Percentiles rank a stretch among this genome's conserved stretches.
phyloP scores from a whole-genome alignment of 1,140 invertebrate species.

The Limonius californicus region DNA sequence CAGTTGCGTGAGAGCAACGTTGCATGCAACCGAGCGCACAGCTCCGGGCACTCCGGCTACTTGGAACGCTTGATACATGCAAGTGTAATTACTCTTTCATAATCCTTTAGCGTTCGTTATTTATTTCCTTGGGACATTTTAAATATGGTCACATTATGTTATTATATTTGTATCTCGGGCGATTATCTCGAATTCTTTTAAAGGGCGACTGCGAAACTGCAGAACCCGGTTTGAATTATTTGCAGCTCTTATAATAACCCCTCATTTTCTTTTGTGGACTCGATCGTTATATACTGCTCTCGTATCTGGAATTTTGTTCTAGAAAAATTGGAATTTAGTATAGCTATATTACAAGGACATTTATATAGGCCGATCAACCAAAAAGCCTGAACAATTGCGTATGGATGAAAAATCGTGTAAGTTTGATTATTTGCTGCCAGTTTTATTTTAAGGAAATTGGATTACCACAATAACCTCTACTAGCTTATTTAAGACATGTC shows the following conservation, averaged over 20 bases:
- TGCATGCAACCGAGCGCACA: conserved; percentile 20
- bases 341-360: too few relatives aligned
- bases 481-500: too few relatives aligned
- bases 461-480: too few relatives aligned
- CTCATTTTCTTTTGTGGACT: conserved; percentile 20
- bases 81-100: conserved; percentile 32
- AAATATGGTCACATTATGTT: conserved; percentile 24
- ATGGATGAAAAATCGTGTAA: too few relatives aligned
- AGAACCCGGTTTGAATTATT: neutral
- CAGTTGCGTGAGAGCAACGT: conserved; percentile 16
- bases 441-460: too few relatives aligned
- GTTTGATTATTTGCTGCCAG: too few relatives aligned
- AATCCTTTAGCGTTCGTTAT: conserved; percentile 33
- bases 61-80: conserved; percentile 26
- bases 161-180: conserved; percentile 20
- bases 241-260: neutral
- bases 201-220: neutral
- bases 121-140: conserved; percentile 25
- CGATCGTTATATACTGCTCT: too few relatives aligned
- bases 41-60: conserved; percentile 23
- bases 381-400: too few relatives aligned
- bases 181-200: conserved; percentile 20
- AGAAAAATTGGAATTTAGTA: too few relatives aligned
- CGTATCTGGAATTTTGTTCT: too few relatives aligned
- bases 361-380: too few relatives aligned